Percentiles rank a stretch among this genome's conserved stretches.
phyloP scores from a whole-genome alignment of 2,113 vertebrate species.

The Tragelaphus strepsiceros region DNA sequence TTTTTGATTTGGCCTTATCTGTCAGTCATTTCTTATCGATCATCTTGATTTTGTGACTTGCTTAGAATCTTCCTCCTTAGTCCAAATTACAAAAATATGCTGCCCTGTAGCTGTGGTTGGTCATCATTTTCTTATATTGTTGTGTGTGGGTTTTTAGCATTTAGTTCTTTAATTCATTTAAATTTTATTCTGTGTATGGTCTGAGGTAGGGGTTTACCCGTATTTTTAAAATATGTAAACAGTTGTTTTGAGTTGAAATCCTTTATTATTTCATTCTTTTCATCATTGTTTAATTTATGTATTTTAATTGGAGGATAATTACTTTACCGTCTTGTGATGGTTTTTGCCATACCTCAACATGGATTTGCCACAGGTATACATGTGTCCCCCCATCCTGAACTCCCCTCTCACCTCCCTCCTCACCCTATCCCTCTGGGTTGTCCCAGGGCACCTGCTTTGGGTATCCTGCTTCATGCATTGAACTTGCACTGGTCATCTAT shows the following conservation, averaged over 20 bases:
- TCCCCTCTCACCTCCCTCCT: not conserved
- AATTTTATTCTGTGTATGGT: not conserved
- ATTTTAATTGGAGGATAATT: not conserved
- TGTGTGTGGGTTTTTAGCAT: not conserved
- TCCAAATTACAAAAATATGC: not conserved
- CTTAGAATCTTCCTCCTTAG: not conserved
- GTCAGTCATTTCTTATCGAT: not conserved
- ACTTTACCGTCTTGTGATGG: not conserved
- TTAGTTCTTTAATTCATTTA: conserved; percentile 17
- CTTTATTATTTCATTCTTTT: not conserved
- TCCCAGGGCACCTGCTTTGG: not conserved
- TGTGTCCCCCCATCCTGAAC: not conserved
- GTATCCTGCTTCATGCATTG: not conserved
- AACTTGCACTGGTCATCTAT: not conserved
- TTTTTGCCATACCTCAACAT: not conserved
- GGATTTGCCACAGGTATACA: not conserved
- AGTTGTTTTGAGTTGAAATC: not conserved
- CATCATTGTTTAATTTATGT: not conserved
- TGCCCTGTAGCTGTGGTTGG: not conserved
- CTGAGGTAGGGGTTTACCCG: not conserved
- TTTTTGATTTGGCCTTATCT: not conserved
- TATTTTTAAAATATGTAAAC: not conserved
- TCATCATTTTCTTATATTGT: not conserved
- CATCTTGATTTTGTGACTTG: conserved; percentile 17
- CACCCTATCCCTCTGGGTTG: not conserved